Base-by-base conservation (phyloP, 2,888 invertebrate species). In the Amphipoea lucens region DNA sequence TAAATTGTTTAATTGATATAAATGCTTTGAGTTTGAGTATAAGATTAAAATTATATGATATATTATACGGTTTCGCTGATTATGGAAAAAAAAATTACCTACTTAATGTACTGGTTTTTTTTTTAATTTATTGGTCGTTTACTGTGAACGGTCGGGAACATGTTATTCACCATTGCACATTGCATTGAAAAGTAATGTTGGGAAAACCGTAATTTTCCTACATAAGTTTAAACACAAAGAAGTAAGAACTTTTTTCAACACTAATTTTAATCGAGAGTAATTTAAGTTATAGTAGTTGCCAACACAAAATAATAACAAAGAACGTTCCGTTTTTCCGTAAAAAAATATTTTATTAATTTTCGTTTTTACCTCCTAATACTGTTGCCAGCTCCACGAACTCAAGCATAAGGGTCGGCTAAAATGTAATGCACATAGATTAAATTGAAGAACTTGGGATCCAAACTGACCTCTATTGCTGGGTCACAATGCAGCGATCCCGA, bases 401-500 rank as follows among this genome's bases (percentile, higher is more conserved):
- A 20, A 81, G 62, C 20, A 48, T 12, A 6, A 66, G 54, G 23
- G 57, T 29, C 20, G 1, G 1, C 45, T 74, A 67, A 74, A 83
- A 86, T 73, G 42, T 76, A 82, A 82, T 88, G 82, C 84, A 83
- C 82, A 88, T 86, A 87, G 76, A 81, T 85, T 88, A 79, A 75
- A 73, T 57, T 79, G 70, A 78, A 85, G 78, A 75, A 73, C 73
- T 77, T 54, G 51, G 70, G 76, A 62, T 54, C 42, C 74, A 66
- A 66, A 40, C 74, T 67, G 69, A 74, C 72, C 76, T 79, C 72
- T 48, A 73, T 81, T 77, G 82, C 80, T 80, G 54, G 87, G 85
- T 87, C 89, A 92, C 92, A 92, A 91, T 92, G 90, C 90, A 90
- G 85, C 85, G 82, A 88, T 90, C 87, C 88, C 83, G 90, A 91